A percentile compares a stretch with the other conserved stretches of the same genome.
These are phyloP conservation scores for Sipha maydis DNA, from an alignment of 2,888 invertebrate genomes.

Conservation along the genomic window DNA sequence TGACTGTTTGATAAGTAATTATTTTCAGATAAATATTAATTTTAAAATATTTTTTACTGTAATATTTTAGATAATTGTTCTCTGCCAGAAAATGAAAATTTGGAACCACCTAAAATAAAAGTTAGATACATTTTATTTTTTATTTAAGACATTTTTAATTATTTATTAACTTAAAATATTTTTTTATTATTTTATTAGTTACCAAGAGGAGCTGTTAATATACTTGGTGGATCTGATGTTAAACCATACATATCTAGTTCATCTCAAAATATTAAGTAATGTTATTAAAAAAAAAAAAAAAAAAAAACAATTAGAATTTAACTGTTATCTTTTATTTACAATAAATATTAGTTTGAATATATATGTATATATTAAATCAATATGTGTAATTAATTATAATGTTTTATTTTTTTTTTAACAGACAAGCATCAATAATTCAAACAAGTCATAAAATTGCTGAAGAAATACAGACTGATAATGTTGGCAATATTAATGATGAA, in stretches of 20 bases:
- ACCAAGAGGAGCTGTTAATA: slow-evolving; percentile 42
- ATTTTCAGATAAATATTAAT: not conserved
- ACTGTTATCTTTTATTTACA: not conserved
- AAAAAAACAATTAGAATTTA: not conserved
- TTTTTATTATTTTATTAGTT: slow-evolving; percentile 32
- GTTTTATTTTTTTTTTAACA: slow-evolving; percentile 15
- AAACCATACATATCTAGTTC: not conserved
- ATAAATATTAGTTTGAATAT: not conserved
- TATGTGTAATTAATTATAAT: not conserved
- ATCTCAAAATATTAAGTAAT: slow-evolving; percentile 11
- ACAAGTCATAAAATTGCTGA: not conserved
- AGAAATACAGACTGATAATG: not conserved
- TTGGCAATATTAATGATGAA: not conserved
- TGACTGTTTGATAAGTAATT: not conserved
- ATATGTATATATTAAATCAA: not conserved
- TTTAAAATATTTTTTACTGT: not conserved
- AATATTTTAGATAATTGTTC: slow-evolving; percentile 19
- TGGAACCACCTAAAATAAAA: slow-evolving; percentile 19
- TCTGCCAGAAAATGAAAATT: slow-evolving; percentile 17
- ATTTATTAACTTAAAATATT: slow-evolving; percentile 4
- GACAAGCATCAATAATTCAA: slow-evolving; percentile 4
- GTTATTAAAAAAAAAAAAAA: not conserved
- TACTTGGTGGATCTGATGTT: slow-evolving; percentile 15
- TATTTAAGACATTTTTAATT: not conserved
- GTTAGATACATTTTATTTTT: slow-evolving; percentile 8